Conservation (phyloP, 2,888 invertebrate genomes). For the Athalia rosae region DNA sequence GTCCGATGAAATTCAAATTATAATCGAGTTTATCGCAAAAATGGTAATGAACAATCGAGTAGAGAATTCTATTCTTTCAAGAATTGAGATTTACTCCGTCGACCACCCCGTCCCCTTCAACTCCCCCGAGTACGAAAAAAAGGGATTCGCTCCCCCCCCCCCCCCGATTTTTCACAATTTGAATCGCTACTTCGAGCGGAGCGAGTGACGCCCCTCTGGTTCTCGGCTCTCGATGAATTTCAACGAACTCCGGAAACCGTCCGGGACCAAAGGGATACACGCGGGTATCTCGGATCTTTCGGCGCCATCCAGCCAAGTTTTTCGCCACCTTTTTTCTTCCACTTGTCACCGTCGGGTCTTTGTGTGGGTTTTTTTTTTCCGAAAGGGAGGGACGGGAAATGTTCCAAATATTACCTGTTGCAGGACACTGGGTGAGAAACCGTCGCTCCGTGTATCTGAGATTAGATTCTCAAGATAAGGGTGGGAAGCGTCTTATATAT, state of each 20-base stretch:
- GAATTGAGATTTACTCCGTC: too few species aligned
- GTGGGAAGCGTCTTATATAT: constrained; percentile 38
- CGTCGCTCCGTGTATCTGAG: constrained; percentile 45
- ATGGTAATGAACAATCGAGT: too few species aligned
- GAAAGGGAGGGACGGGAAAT: constrained; percentile 1
- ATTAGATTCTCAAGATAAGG: constrained; percentile 65
- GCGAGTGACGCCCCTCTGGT: too few species aligned
- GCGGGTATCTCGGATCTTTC: constrained; percentile 22
- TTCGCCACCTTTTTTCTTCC: constrained; percentile 64
- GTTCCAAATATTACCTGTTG: constrained; percentile 35
- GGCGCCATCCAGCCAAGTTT: constrained; percentile 60
- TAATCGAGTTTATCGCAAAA: constrained; percentile 39
- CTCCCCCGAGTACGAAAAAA: too few species aligned
- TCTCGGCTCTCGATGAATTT: neutral
- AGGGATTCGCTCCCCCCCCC: too few species aligned
- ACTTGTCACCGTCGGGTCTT: neutral
- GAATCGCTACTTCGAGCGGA: too few species aligned
- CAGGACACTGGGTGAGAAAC: constrained; percentile 1
- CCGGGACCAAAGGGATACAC: neutral
- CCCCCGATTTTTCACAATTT: too few species aligned
- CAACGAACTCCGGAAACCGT: neutral
- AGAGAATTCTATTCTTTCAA: too few species aligned
- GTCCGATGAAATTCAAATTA: constrained; percentile 67
- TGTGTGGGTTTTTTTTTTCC: neutral
- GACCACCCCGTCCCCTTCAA: too few species aligned